Base-by-base conservation (phyloP, 2,888 invertebrate genomes). In the Perdita meconis region DNA sequence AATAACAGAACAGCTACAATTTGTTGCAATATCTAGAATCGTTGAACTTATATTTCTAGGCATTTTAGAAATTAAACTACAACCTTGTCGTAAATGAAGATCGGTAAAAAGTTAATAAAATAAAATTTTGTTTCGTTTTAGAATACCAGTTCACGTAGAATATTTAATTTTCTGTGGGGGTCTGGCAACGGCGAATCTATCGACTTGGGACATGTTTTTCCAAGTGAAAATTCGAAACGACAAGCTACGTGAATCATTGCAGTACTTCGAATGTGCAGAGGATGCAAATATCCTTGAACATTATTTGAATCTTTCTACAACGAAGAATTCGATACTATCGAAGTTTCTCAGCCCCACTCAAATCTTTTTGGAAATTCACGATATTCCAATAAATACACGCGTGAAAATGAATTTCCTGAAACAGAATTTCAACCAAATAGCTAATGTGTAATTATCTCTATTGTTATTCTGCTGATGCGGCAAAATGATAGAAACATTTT, bases 81-180 rank as follows among this genome's bases (percentile, higher is more conserved):
- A 16, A 8, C 8, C n/a, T 1, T 44, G 6, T 16, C 16, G 19
- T 19, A 44, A 44, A 16, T 19, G 19, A 44, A 8, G n/a, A n/a
- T n/a, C n/a, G n/a, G n/a, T 16, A 44, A 8, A 16, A n/a, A 44
- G 16, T 16, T 44, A 44, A 2, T 16, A 8, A 8, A 19, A 16
- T n/a, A 44, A 44, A 16, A 16, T 1, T 44, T 13, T 24, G 22
- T 22, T 24, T 26, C 24, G 26, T 64, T 77, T 13, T 10, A 80
- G 76, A 40, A 13, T 81, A 8, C 8, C 66, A 4, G 1, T 19
- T 1, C 22, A 69, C 2, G 19, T 47, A 2, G 38, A 22, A 40
- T 6, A 38, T 1, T 73, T 67, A 75, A 92, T 93, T 0, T 93
- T 93, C 83, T 94, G 94, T 85, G 90, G 90, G 19, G 94, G 93